Evolutionary conservation across 1,140 invertebrate genomes (phyloP).

Genomic region (Drosophila trapezifrons): DNA sequence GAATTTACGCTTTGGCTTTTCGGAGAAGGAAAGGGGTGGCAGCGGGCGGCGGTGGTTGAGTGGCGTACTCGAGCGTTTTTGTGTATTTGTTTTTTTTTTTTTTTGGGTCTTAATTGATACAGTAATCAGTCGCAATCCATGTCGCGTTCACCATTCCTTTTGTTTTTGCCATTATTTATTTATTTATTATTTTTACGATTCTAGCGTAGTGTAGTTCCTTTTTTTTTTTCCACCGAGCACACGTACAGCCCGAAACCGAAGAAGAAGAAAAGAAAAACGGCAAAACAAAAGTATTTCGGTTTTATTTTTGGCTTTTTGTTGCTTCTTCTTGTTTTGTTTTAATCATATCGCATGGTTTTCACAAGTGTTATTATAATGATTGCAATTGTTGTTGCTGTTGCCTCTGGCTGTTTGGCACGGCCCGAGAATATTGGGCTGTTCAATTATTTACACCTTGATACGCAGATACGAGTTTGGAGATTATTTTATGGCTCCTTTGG

Average conservation of each 20-base stretch:
- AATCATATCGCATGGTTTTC: constrained; percentile 56
- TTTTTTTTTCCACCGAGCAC: neutral
- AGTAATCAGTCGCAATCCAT: constrained; percentile 59
- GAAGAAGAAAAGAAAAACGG: constrained; percentile 18
- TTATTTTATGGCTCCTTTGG: constrained; percentile 45
- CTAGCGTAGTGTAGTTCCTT: constrained; percentile 17
- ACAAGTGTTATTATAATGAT: constrained; percentile 64
- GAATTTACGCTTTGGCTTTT: constrained; percentile 44
- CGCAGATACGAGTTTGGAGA: constrained; percentile 42
- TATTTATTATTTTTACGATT: constrained; percentile 36
- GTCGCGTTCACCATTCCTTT: constrained; percentile 40
- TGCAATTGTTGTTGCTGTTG: constrained; percentile 30
- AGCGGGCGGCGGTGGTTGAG: neutral
- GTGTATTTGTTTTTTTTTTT: constrained; percentile 1
- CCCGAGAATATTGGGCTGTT: constrained; percentile 50
- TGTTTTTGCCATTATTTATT: constrained; percentile 36
- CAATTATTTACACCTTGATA: constrained; percentile 63
- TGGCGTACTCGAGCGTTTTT: constrained; percentile 18
- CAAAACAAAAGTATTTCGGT: constrained; percentile 36
- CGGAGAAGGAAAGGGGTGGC: neutral
- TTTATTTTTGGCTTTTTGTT: constrained; percentile 29
- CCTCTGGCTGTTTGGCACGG: neutral
- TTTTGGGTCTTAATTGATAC: constrained; percentile 57
- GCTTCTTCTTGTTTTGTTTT: constrained; percentile 36
- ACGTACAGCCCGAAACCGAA: constrained; percentile 9